Conservation (phyloP, 2,797 vertebrate species). For the Anolis apletophallus region DNA sequence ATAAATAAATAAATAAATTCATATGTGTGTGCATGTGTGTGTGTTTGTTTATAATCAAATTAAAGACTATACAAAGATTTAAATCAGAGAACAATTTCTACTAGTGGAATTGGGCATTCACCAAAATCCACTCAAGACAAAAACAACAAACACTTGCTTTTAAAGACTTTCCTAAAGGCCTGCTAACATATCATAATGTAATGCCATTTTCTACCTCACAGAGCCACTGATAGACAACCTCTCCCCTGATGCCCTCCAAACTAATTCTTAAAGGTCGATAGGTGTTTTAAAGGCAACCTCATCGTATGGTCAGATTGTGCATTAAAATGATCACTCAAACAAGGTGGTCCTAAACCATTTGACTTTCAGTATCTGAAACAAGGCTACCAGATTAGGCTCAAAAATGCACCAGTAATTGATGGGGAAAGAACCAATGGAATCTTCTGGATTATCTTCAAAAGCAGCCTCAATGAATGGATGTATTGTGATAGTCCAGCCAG, state of each 20-base stretch:
- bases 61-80: background rate
- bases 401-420: background rate
- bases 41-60: too few species aligned
- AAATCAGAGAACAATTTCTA: background rate
- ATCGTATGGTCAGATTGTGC: background rate
- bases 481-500: background rate
- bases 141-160: background rate
- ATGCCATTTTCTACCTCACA: background rate
- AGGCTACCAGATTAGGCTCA: too few species aligned
- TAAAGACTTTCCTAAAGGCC: background rate
- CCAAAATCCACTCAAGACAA: background rate
- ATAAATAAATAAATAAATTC: too few species aligned
- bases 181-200: background rate
- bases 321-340: background rate
- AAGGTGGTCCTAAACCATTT: background rate
- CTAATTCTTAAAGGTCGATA: background rate
- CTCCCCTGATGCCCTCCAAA: background rate
- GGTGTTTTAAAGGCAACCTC: background rate
- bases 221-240: background rate
- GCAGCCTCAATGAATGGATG: background rate
- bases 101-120: background rate
- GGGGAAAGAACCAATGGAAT: background rate
- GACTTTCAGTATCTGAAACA: background rate
- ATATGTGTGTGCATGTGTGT: too few species aligned
- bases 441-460: background rate